Evolutionary conservation across 1,140 invertebrate genomes (phyloP), one percentile per base, ranked within the genome.

Genomic region (Drosophila watanabei): DNA sequence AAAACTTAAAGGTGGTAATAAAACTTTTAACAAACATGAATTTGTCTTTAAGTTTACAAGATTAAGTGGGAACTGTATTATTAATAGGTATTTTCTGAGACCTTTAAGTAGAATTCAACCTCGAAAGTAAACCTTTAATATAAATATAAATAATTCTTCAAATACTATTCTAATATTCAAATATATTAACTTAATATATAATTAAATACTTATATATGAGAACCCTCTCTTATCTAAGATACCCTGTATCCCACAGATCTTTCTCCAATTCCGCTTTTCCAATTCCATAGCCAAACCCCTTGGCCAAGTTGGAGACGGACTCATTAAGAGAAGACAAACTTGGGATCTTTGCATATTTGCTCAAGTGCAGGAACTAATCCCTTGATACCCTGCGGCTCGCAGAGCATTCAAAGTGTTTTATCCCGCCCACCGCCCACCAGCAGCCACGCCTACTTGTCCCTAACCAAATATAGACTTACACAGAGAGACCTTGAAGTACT

Each of bases 341-440:
- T 75, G 69, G 71, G 69, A 73, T 75, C 69, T 72, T 75, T 75
- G 71, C 71, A 75, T 75, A 75, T 75, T 75, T 75, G 71, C 70
- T 75, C 71, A 73, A 75, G 71, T 75, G 71, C 71, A 75, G 49
- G 69, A 73, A 75, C 71, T 75, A 80, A 80, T 58, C 57, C 39
- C 54, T 63, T 62, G 20, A 57, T 69, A 43, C 46, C 62, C 62
- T 62, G 39, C 54, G 79, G 79, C 79, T 80, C 48, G 61, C 52
- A 75, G 54, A 75, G 61, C 61, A 71, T 71, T 71, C 68, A 71
- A 71, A 71, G 49, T 68, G 63, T 70, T 71, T 69, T 69, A 39
- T 28, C 10, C 39, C 18, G 35, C 11, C 69, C 65, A 49, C 35
- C 43, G 33, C 63, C 63, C 33, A 32, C 18, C 18, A 32, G 2